Conservation (phyloP, 2,113 vertebrate genomes). For the Alethe diademata region DNA sequence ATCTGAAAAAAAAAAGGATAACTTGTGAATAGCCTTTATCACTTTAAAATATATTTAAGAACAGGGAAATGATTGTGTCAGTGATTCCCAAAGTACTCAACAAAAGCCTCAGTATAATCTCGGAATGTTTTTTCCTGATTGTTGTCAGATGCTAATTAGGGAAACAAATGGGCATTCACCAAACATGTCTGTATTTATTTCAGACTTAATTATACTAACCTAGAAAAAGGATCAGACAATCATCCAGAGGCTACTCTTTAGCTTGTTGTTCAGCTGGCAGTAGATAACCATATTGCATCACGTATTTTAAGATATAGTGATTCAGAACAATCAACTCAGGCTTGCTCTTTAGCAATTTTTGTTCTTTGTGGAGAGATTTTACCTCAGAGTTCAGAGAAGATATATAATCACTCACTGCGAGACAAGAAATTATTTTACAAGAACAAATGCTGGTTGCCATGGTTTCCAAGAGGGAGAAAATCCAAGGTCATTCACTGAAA, state of each 20-base stretch:
- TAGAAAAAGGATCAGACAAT: neutral
- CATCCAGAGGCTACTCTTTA: neutral
- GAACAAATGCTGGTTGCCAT: conserved; percentile 61
- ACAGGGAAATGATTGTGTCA: neutral
- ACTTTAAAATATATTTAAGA: neutral
- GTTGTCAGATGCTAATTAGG: neutral
- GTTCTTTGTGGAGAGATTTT: neutral
- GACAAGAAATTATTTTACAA: conserved; percentile 60
- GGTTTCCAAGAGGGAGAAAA: conserved; percentile 58
- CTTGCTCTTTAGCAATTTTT: neutral
- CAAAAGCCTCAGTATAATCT: neutral
- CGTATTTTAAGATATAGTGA: neutral
- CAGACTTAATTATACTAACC: neutral
- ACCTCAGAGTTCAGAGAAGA: neutral
- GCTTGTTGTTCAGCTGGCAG: neutral
- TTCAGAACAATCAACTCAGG: neutral
- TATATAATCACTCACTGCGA: conserved; percentile 8
- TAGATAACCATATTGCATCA: neutral
- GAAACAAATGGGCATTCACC: neutral
- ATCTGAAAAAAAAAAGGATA: neutral
- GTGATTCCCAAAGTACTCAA: neutral
- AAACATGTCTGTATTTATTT: neutral
- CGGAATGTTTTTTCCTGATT: neutral
- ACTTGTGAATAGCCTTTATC: neutral
- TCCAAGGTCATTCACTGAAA: conserved; percentile 59